Conservation (phyloP, 2,888 invertebrate genomes). For the Punctoribates punctum region DNA sequence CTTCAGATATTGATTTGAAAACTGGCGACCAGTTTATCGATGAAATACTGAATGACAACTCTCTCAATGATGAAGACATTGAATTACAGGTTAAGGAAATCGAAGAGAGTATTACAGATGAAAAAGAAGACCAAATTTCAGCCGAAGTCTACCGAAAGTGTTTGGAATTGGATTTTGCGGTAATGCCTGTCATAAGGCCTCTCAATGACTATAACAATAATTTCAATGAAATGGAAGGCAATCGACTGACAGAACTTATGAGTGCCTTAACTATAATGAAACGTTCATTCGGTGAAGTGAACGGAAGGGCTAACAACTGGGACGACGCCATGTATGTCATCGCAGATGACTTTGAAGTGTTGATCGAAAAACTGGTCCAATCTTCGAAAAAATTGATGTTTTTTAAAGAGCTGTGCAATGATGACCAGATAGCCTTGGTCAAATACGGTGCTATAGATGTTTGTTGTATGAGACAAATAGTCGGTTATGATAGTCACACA, state of each 20-base stretch:
- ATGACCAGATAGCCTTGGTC: not conserved
- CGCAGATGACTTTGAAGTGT: not conserved
- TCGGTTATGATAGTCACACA: not conserved
- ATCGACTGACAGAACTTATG: not conserved
- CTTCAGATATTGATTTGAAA: too few species aligned
- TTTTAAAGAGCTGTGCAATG: not conserved
- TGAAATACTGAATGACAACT: too few species aligned
- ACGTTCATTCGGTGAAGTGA: not conserved
- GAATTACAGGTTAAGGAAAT: too few species aligned
- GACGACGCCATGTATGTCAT: not conserved
- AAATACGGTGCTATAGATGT: not conserved
- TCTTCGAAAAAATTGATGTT: not conserved
- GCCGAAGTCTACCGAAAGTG: too few species aligned
- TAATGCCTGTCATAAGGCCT: not conserved
- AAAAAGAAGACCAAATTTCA: too few species aligned
- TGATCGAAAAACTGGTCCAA: not conserved
- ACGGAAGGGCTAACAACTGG: not conserved
- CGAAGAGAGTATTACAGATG: too few species aligned
- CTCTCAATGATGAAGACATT: too few species aligned
- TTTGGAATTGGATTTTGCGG: too few species aligned
- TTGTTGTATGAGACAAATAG: not conserved
- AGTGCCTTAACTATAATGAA: not conserved
- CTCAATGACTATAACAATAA: not conserved
- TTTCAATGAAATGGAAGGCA: not conserved
- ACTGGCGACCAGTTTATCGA: too few species aligned